These are phyloP conservation scores for Tokudaia tokunoshimensis DNA, from an alignment of 2,797 vertebrate genomes.

Conservation along the genomic window DNA sequence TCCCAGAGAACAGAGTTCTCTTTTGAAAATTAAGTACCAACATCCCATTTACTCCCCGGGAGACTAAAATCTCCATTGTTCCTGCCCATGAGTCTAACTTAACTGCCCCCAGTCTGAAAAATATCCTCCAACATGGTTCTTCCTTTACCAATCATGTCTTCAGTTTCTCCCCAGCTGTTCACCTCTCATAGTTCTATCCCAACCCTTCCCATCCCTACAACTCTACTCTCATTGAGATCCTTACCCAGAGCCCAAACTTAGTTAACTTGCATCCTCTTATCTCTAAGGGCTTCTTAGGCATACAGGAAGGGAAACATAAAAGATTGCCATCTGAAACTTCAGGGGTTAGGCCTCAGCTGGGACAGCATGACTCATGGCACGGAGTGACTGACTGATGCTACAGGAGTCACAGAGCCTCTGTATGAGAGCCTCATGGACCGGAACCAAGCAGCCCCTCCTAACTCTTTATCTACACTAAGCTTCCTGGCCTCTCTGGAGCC, in stretches of 20 bases:
- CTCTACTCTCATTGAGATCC: not conserved
- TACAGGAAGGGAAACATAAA: not conserved
- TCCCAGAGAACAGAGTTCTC: not conserved
- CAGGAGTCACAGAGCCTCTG: not conserved
- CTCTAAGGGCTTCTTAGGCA: no score
- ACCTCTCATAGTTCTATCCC: not conserved
- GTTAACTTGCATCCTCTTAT: not conserved
- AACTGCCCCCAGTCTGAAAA: not conserved
- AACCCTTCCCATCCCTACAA: not conserved
- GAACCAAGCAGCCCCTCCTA: not conserved
- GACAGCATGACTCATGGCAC: no score
- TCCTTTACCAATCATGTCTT: not conserved
- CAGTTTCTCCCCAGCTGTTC: not conserved
- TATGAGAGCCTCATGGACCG: rapidly evolving
- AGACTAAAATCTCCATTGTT: not conserved
- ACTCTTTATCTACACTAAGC: not conserved
- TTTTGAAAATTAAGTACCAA: not conserved
- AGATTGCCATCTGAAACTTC: not conserved
- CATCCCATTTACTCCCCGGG: not conserved
- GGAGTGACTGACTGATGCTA: no score
- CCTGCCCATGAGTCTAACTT: not conserved
- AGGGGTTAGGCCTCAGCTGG: no score
- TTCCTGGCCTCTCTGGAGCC: rapidly evolving
- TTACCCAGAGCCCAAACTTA: not conserved
- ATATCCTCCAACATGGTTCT: no score